Evolutionary conservation across 2,113 vertebrate species (phyloP).

Genomic region (Hystrix cristata): DNA sequence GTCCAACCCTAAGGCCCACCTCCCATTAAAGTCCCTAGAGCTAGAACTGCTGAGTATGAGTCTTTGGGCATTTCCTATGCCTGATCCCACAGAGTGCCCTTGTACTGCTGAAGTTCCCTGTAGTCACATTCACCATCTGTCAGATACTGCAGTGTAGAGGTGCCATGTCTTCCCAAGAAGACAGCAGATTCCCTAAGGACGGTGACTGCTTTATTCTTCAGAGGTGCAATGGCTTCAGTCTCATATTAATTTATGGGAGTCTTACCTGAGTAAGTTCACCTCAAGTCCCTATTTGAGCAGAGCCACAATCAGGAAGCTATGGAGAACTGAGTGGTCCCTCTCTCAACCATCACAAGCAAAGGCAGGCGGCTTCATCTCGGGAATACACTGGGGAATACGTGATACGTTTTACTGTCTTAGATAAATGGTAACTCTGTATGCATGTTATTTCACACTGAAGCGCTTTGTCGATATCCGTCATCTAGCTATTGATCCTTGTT

Average conservation of each 20-base stretch:
- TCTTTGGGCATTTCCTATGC: not conserved
- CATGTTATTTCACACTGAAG: not conserved
- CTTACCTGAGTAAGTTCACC: not conserved
- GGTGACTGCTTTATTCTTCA: not conserved
- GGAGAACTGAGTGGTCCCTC: not conserved
- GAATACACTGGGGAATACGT: not conserved
- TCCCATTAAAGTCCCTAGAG: not conserved
- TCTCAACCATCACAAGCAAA: not conserved
- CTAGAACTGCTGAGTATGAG: not conserved
- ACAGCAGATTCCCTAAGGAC: not conserved
- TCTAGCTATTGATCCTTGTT: constrained; percentile 60
- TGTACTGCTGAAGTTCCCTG: not conserved
- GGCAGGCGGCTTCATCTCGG: not conserved
- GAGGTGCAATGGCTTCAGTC: not conserved
- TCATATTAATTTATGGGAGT: not conserved
- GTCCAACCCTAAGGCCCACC: not conserved
- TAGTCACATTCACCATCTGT: not conserved
- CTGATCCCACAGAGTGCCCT: not conserved
- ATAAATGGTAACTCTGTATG: not conserved
- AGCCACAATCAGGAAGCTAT: not conserved
- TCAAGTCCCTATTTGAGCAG: not conserved
- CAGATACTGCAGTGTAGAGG: not conserved
- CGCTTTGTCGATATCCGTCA: constrained; percentile 73
- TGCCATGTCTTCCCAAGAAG: not conserved
- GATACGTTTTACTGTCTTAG: not conserved